A percentile compares a stretch with the other conserved stretches of the same genome.
Evolutionary conservation across 2,888 invertebrate species (phyloP).

Genomic region (Plebejus anna): DNA sequence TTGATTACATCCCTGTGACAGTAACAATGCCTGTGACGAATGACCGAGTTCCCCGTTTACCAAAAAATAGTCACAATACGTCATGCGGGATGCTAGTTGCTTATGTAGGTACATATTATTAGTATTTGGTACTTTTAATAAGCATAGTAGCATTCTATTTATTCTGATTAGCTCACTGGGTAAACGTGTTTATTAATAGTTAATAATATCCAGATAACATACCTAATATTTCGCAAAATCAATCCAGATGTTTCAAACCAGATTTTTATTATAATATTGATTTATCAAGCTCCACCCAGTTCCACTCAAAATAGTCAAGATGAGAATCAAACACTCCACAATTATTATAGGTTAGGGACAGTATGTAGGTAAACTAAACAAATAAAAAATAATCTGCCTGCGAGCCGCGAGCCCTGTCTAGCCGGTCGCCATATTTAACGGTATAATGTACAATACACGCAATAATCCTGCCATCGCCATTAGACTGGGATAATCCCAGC

Average conservation of each 20-base stretch:
- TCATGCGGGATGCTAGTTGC: background rate
- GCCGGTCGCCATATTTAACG: slow-evolving; percentile 14
- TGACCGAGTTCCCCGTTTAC: slow-evolving; percentile 51
- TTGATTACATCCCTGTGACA: slow-evolving; percentile 67
- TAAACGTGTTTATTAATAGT: too few relatives aligned
- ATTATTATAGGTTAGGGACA: too few relatives aligned
- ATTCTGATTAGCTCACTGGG: too few relatives aligned
- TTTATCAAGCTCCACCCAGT: too few relatives aligned
- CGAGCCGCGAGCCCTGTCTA: background rate
- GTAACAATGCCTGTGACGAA: slow-evolving; percentile 55
- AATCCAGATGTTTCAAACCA: too few relatives aligned
- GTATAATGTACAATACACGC: slow-evolving; percentile 25
- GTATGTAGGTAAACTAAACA: background rate
- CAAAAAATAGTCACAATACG: background rate
- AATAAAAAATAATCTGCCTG: background rate
- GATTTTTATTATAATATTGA: too few relatives aligned
- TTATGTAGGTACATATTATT: background rate
- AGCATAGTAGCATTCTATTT: background rate
- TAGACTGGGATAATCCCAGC: slow-evolving; percentile 42
- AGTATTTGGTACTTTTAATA: too few relatives aligned
- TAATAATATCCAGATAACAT: too few relatives aligned
- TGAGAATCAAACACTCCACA: background rate
- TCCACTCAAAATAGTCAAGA: background rate
- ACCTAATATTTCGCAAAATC: too few relatives aligned
- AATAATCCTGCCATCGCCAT: slow-evolving; percentile 36